Base-by-base conservation (phyloP, 2,888 invertebrate genomes). In the Hofmannophila pseudospretella region DNA sequence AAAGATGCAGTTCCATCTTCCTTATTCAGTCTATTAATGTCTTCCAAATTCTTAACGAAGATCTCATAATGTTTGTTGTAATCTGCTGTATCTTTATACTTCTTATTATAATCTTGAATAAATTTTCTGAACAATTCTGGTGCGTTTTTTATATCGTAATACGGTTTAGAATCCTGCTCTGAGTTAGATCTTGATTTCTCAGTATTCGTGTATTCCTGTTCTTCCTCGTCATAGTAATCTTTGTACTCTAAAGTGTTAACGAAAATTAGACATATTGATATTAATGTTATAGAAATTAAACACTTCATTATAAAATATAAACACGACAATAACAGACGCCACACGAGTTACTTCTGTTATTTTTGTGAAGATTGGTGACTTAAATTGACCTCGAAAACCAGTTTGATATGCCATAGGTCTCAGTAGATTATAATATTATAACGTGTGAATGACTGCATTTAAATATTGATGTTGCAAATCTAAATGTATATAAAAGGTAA, bases 101-200 rank as follows among this genome's bases (percentile, higher is more conserved):
- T 36, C 44, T 73, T 82, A 2, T 58, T 37, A 33, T 51, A 75
- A 22, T 73, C 61, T 12, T 45, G 46, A 0, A 71, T 26, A 28
- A 69, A 82, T 32, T 71, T 55, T 2, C 48, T 9, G 36, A 80
- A 82, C 5, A 78, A 33, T 1, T 47, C 28, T 4, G 58, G 55
- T 1, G 73, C 75, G 20, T 81, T 63, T 2, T 66, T 59, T 22
- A 80, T 11, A 12, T 76, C 47, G 39, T 80, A 82, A 60, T 11
- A 46, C 41, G 5, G 47, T 34, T 14, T 48, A 45, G 32, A 42
- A 46, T 30, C 20, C 2, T 4, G 2, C 16, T 16, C 3, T 16
- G 16, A 16, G 3, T 16, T 16, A 16, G 16, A 3, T 16, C 5
- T 5, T 16, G 5, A 16, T 16, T 16, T 16, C 16, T n/a, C n/a